Conservation (phyloP, 2,888 invertebrate genomes). For the Phrixothrix hirtus region DNA sequence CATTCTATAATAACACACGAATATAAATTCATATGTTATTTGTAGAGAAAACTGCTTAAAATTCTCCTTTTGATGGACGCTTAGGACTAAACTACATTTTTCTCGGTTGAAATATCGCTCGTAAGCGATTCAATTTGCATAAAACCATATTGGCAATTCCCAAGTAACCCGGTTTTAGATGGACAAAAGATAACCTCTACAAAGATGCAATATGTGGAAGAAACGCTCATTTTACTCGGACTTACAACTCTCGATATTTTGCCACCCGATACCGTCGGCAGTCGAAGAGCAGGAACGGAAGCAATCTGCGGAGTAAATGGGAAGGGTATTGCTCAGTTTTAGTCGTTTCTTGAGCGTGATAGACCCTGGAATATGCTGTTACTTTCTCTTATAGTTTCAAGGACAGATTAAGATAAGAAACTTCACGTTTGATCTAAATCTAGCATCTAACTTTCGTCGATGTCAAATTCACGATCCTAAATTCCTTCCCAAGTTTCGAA, state of each 20-base stretch:
- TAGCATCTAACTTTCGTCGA: too few relatives aligned
- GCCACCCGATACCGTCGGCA: slow-evolving; percentile 26
- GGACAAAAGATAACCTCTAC: slow-evolving; percentile 35
- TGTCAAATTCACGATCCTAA: too few relatives aligned
- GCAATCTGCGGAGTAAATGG: slow-evolving; percentile 31
- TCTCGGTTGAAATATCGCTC: slow-evolving; percentile 18
- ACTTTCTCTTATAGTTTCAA: slow-evolving; percentile 16
- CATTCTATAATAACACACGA: too few relatives aligned
- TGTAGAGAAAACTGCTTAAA: slow-evolving; percentile 14
- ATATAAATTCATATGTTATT: slow-evolving; percentile 7
- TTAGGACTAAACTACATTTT: slow-evolving; percentile 11
- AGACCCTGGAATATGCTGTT: slow-evolving; percentile 20
- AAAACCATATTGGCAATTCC: slow-evolving; percentile 34
- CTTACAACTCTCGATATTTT: slow-evolving; percentile 36
- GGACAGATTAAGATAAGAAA: slow-evolving; percentile 22
- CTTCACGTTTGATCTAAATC: too few relatives aligned
- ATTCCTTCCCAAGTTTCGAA: too few relatives aligned
- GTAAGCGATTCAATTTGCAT: slow-evolving; percentile 24
- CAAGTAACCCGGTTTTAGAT: slow-evolving; percentile 33
- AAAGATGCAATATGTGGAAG: slow-evolving; percentile 35
- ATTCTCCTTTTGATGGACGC: slow-evolving; percentile 9
- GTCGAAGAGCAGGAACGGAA: slow-evolving; percentile 26
- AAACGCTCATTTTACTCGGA: slow-evolving; percentile 28
- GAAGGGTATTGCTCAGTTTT: slow-evolving; percentile 26
- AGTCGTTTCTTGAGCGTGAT: slow-evolving; percentile 22